phyloP scores from a whole-genome alignment of 2,113 vertebrate genomes.

The Tragulus kanchil region DNA sequence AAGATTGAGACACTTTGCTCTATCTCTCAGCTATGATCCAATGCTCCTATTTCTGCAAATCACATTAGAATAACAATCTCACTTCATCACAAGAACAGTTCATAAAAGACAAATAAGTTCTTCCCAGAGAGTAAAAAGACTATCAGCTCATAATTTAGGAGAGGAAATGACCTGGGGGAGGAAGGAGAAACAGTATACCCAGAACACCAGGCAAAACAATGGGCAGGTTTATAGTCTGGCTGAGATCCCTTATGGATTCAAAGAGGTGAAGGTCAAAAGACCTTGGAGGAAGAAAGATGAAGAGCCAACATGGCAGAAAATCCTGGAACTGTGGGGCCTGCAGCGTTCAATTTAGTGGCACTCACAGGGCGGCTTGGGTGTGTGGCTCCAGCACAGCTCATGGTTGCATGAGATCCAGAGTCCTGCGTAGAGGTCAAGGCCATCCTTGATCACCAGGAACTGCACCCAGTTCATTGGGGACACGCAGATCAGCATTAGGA shows the following conservation, averaged over 20 bases:
- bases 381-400: conserved; percentile 73
- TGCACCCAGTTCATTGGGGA: conserved; percentile 71
- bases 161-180: background rate
- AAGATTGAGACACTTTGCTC: background rate
- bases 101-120: background rate
- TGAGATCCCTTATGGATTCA: background rate
- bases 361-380: conserved; percentile 73
- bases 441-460: conserved; percentile 70
- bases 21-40: background rate
- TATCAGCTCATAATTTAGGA: background rate
- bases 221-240: background rate
- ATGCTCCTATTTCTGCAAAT: background rate
- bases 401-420: conserved; percentile 78
- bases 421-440: conserved; percentile 73
- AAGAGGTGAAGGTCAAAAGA: background rate
- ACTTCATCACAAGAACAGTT: background rate
- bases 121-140: background rate
- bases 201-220: background rate
- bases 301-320: background rate
- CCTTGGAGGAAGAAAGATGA: background rate
- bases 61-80: background rate
- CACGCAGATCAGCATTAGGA: conserved; percentile 56
- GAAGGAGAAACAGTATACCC: background rate
- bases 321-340: background rate
- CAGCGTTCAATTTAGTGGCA: conserved; percentile 25